A percentile compares a stretch with the other conserved stretches of the same genome.
Evolutionary conservation across 2,888 invertebrate species (phyloP).

Genomic region (Lasioglossum morio): DNA sequence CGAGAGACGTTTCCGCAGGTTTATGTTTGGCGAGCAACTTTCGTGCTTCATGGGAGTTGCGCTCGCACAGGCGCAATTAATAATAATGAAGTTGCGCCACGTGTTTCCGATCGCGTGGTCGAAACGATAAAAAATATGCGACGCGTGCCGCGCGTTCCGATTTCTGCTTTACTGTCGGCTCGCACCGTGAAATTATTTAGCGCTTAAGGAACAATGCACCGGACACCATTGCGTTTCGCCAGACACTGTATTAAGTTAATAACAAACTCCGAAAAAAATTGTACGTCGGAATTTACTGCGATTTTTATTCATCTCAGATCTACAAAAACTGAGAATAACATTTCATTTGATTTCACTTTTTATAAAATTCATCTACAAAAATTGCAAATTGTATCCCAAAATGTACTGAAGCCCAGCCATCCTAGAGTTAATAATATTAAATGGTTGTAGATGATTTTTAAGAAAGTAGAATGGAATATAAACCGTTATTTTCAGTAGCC

Average conservation of each 20-base stretch:
- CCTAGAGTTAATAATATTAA: too few species aligned
- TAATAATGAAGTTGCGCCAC: slow-evolving; percentile 50
- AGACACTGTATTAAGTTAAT: neutral
- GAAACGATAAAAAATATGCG: slow-evolving; percentile 39
- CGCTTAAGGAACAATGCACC: neutral
- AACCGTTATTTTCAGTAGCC: too few species aligned
- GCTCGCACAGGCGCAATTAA: slow-evolving; percentile 1
- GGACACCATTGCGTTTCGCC: neutral
- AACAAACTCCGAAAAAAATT: too few species aligned
- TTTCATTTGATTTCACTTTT: too few species aligned
- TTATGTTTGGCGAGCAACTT: slow-evolving; percentile 11
- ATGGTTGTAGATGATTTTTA: too few species aligned
- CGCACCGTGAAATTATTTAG: slow-evolving; percentile 26
- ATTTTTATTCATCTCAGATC: too few species aligned
- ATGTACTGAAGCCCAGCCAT: too few species aligned
- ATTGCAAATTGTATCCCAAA: too few species aligned
- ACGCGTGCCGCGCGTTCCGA: slow-evolving; percentile 20
- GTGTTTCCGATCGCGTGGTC: slow-evolving; percentile 43
- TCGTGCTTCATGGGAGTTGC: neutral
- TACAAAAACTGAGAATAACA: too few species aligned
- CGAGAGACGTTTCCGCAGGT: neutral
- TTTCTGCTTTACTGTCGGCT: slow-evolving; percentile 15
- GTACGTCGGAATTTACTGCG: too few species aligned
- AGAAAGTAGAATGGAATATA: too few species aligned
- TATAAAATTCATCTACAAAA: too few species aligned